Evolutionary conservation across 2,113 vertebrate species (phyloP).

Genomic region (Xenopus borealis): DNA sequence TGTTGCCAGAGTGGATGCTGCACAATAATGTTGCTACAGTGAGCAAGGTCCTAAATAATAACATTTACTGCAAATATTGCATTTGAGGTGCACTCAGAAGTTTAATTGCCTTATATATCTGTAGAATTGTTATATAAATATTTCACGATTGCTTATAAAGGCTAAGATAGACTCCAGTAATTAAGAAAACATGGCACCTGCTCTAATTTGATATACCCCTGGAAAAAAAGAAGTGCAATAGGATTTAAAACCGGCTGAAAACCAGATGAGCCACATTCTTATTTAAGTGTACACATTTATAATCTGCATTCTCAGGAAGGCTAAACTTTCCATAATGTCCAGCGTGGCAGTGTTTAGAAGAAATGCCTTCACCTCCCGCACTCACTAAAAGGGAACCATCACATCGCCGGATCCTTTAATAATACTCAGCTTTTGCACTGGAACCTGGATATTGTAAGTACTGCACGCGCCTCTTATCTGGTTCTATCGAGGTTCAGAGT

Average conservation of each 20-base stretch:
- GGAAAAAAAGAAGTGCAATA: neutral
- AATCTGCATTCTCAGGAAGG: conserved; percentile 6
- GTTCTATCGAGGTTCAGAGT: neutral
- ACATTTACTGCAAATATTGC: too few species aligned
- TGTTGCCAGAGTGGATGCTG: too few species aligned
- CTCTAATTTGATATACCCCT: neutral
- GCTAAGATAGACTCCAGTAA: too few species aligned
- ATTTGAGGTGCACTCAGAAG: too few species aligned
- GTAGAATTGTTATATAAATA: too few species aligned
- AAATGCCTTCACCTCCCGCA: neutral
- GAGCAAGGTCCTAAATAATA: too few species aligned
- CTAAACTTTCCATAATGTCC: conserved; percentile 29
- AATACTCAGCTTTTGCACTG: neutral
- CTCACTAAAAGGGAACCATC: neutral
- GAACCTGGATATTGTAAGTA: conserved; percentile 23
- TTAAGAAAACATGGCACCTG: too few species aligned
- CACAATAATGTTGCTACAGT: too few species aligned
- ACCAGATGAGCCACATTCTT: conserved; percentile 35
- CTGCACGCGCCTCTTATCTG: neutral
- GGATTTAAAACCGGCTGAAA: conserved; percentile 34
- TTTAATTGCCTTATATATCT: too few species aligned
- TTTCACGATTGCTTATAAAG: too few species aligned
- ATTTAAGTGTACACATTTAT: neutral
- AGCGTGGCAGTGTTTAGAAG: conserved; percentile 15
- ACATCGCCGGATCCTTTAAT: neutral